Evolutionary conservation across 2,888 invertebrate species (phyloP).

Genomic region (Tanypteryx hageni): DNA sequence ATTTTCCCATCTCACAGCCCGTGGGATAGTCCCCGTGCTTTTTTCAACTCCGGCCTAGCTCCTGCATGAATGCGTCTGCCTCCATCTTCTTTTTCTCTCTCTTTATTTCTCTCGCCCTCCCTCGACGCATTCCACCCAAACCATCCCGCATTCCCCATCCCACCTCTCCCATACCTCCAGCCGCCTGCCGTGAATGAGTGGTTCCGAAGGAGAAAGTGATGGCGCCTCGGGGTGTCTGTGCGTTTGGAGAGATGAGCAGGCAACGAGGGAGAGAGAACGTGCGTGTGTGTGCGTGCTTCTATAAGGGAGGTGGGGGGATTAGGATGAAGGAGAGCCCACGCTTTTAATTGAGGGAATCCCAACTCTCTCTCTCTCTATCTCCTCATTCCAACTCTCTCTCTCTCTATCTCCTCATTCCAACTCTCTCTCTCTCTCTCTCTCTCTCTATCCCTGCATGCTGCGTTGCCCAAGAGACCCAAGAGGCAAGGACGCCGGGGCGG

Average conservation of each 20-base stretch:
- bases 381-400: no score
- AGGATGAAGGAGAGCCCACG: no score
- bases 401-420: no score
- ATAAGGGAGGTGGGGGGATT: no score
- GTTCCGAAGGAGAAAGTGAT: constrained; percentile 58
- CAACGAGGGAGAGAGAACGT: background rate
- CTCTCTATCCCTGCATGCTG: no score
- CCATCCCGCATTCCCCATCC: background rate
- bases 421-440: no score
- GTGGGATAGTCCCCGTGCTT: background rate
- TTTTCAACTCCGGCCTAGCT: background rate
- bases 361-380: no score
- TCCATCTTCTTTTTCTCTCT: background rate
- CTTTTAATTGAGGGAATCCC: no score
- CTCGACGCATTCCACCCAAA: background rate
- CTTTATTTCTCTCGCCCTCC: background rate
- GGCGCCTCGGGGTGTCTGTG: background rate
- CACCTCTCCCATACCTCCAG: background rate
- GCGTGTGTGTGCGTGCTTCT: no score
- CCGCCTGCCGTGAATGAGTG: background rate
- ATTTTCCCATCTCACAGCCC: background rate
- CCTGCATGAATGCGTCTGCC: background rate
- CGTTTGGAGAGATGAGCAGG: background rate
- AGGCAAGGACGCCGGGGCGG: background rate
- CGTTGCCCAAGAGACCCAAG: background rate